These are phyloP conservation scores for Onychomys torridus DNA, from an alignment of 2,797 vertebrate genomes.

Conservation along the genomic window DNA sequence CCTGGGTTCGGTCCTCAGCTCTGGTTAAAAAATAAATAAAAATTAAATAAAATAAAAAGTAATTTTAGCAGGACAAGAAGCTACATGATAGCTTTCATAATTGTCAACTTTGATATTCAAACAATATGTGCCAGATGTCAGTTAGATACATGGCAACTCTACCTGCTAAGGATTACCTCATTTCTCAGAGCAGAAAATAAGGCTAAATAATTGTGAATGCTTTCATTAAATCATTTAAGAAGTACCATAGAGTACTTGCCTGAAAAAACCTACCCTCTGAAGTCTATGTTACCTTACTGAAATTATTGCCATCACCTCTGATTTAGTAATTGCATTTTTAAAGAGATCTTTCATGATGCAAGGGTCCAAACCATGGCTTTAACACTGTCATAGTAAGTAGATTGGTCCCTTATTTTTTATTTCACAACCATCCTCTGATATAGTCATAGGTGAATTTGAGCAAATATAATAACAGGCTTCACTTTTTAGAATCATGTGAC, in stretches of 20 bases:
- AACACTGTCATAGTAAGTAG: neutral
- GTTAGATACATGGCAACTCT: neutral
- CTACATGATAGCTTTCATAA: neutral
- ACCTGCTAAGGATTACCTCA: neutral
- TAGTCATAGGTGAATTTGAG: neutral
- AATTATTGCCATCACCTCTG: neutral
- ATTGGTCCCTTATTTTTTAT: neutral
- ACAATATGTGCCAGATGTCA: neutral
- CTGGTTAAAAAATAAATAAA: slow-evolving; percentile 45
- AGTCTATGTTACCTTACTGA: neutral
- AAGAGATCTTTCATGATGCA: neutral
- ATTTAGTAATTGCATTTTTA: neutral
- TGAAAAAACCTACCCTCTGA: neutral
- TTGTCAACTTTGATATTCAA: neutral
- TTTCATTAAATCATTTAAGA: slow-evolving; percentile 21
- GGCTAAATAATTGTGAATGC: neutral
- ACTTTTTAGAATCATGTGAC: neutral
- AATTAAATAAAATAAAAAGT: slow-evolving; percentile 34
- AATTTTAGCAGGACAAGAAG: neutral
- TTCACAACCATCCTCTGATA: neutral
- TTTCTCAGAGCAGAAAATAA: neutral
- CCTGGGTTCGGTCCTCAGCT: no score
- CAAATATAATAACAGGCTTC: slow-evolving; percentile 15
- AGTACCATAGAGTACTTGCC: neutral
- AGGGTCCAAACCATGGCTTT: neutral